Evolutionary conservation across 1,140 invertebrate genomes (phyloP).

Genomic region (Atta colombica): DNA sequence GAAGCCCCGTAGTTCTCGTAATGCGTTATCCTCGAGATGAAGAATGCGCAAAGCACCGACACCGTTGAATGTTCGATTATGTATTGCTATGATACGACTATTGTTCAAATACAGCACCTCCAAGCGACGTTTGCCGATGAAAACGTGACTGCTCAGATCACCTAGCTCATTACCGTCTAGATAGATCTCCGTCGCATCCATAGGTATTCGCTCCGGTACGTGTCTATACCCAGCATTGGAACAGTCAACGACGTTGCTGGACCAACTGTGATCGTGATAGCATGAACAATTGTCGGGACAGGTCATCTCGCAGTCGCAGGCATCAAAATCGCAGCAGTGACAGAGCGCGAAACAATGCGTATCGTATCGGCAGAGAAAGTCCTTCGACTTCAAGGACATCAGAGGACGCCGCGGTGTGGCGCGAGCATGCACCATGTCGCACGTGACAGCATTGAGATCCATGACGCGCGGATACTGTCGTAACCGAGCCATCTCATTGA

Average conservation of each 20-base stretch:
- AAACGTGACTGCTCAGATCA: slow-evolving; percentile 95
- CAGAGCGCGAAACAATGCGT: slow-evolving; percentile 97
- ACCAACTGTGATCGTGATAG: slow-evolving; percentile 97
- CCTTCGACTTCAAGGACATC: slow-evolving; percentile 93
- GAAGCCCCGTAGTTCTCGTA: slow-evolving; percentile 93
- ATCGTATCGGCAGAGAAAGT: slow-evolving; percentile 97
- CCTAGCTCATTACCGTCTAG: slow-evolving; percentile 96
- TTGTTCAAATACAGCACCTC: slow-evolving; percentile 95
- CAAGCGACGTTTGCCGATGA: slow-evolving; percentile 95
- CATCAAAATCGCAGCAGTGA: slow-evolving; percentile 97
- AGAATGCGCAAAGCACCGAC: slow-evolving; percentile 92
- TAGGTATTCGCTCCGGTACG: slow-evolving; percentile 95
- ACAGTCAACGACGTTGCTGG: slow-evolving; percentile 97
- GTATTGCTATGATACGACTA: slow-evolving; percentile 93
- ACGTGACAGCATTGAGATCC: slow-evolving; percentile 96
- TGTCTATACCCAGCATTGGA: slow-evolving; percentile 92
- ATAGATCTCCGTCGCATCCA: slow-evolving; percentile 97
- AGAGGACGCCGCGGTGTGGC: slow-evolving; percentile 93
- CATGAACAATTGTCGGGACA: slow-evolving; percentile 97
- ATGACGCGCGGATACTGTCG: slow-evolving; percentile 96
- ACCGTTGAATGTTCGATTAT: slow-evolving; percentile 96
- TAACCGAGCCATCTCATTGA: slow-evolving; percentile 90
- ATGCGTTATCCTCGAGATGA: slow-evolving; percentile 94
- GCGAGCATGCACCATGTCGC: slow-evolving; percentile 94
- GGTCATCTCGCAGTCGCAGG: slow-evolving; percentile 98